These are phyloP conservation scores for Orthosia incerta DNA, from an alignment of 2,888 invertebrate genomes.

Conservation along the genomic window DNA sequence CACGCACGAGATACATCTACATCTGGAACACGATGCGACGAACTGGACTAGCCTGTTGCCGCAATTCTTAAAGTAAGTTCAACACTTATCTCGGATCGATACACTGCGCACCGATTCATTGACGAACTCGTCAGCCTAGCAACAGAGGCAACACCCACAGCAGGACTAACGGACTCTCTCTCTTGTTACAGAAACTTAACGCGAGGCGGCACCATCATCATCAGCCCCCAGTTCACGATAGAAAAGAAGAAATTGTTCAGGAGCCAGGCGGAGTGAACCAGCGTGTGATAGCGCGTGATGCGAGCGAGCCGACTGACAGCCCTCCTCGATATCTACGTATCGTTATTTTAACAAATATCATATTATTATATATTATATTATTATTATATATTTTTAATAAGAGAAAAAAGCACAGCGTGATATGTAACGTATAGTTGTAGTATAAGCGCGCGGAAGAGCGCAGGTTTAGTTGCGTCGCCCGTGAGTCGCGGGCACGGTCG, in stretches of 20 bases:
- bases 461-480: conserved; percentile 70
- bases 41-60: conserved; percentile 97
- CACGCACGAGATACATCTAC: conserved; percentile 97
- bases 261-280: conserved; percentile 91
- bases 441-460: conserved; percentile 81
- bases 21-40: conserved; percentile 96
- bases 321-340: conserved; percentile 90
- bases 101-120: conserved; percentile 21
- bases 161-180: conserved; percentile 67
- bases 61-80: conserved; percentile 96
- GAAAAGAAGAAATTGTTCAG: conserved; percentile 98
- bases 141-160: conserved; percentile 32
- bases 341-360: conserved; percentile 91
- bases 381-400: conserved; percentile 90
- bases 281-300: conserved; percentile 80
- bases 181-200: conserved; percentile 94
- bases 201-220: conserved; percentile 96
- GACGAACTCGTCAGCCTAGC: conserved; percentile 41
- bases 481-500: conserved; percentile 57
- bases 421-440: conserved; percentile 90
- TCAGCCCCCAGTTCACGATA: conserved; percentile 96
- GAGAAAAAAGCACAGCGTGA: conserved; percentile 91
- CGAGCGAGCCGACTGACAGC: conserved; percentile 89
- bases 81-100: conserved; percentile 32
- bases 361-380: conserved; percentile 90